Percentiles rank a stretch among this genome's conserved stretches.
Conservation (phyloP, 2,113 vertebrate genomes). For the Abramis brama region DNA sequence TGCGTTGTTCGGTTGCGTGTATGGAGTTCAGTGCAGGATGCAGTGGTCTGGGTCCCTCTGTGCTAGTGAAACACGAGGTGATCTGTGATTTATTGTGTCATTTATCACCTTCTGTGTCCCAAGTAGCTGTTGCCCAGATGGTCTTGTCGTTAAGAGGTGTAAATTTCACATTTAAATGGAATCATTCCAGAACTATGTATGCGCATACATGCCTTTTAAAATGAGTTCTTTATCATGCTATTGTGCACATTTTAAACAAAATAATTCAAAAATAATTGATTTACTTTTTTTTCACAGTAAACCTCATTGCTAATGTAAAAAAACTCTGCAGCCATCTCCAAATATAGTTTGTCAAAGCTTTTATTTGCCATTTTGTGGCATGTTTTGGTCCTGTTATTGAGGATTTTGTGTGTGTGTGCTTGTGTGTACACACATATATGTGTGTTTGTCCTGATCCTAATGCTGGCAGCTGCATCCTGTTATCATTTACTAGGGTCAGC, state of each 20-base stretch:
- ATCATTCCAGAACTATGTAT: constrained; percentile 12
- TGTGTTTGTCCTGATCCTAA: constrained; percentile 16
- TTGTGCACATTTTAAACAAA: not conserved
- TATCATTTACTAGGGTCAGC: constrained; percentile 46
- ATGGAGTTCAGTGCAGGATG: constrained; percentile 17
- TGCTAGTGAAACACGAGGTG: constrained; percentile 49
- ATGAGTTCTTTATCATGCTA: not conserved
- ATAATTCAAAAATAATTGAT: not conserved
- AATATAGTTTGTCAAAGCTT: not conserved
- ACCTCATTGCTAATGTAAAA: not conserved
- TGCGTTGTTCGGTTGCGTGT: not conserved
- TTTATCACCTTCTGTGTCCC: constrained; percentile 58
- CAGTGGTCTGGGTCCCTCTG: constrained; percentile 26
- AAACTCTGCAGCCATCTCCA: not conserved
- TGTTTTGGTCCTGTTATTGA: not conserved
- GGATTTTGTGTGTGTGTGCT: not conserved
- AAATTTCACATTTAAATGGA: constrained; percentile 47
- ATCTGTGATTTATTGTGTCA: constrained; percentile 59
- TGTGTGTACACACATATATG: not conserved
- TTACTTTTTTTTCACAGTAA: not conserved
- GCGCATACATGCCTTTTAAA: not conserved
- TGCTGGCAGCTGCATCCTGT: constrained; percentile 48
- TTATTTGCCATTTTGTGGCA: not conserved
- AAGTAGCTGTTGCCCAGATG: constrained; percentile 52
- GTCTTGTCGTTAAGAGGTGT: constrained; percentile 52